Evolutionary conservation across 2,113 vertebrate genomes (phyloP).

Genomic region (Gnathonemus longibarbis): DNA sequence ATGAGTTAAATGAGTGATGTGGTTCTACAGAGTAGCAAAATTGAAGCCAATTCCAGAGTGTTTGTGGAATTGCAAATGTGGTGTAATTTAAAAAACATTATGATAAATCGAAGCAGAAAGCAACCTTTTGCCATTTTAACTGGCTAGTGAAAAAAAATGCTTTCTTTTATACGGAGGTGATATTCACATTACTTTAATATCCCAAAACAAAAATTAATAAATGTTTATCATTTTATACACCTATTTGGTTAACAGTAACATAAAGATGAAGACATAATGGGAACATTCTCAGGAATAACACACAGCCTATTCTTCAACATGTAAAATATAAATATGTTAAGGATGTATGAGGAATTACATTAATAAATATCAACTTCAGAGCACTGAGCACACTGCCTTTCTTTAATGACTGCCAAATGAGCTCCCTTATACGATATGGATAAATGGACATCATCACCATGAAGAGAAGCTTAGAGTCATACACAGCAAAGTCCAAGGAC

Average conservation of each 20-base stretch:
- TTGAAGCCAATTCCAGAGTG: background rate
- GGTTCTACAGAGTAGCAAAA: background rate
- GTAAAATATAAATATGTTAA: background rate
- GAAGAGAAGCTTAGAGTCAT: background rate
- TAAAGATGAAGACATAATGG: background rate
- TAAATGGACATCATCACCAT: background rate
- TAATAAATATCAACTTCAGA: slow-evolving; percentile 6
- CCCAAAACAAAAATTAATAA: background rate
- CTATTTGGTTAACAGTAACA: background rate
- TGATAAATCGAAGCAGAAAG: background rate
- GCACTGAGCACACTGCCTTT: background rate
- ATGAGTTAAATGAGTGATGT: slow-evolving; percentile 60
- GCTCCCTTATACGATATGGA: background rate
- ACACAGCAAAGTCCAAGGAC: background rate
- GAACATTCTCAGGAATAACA: slow-evolving; percentile 6
- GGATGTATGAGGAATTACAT: background rate
- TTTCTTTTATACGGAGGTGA: background rate
- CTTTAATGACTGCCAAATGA: background rate
- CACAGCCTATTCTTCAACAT: background rate
- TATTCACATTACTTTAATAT: background rate
- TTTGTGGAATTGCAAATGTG: background rate
- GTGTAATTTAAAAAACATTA: background rate
- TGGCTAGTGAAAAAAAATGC: background rate
- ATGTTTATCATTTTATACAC: background rate
- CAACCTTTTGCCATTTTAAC: background rate